Conservation (phyloP, 2,113 vertebrate species). For the Okapia johnstoni region DNA sequence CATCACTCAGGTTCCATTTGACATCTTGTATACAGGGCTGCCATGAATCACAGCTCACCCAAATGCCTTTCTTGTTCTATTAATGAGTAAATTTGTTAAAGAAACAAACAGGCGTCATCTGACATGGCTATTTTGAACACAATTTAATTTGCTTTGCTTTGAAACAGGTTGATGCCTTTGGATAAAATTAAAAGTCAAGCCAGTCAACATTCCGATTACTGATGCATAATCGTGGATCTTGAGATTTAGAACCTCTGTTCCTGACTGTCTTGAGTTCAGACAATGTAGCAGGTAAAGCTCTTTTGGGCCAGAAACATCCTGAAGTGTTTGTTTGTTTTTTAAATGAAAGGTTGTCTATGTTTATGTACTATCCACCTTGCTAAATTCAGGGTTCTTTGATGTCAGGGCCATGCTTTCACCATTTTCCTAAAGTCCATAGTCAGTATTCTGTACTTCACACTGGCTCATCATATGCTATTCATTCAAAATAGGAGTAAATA, state of each 20-base stretch:
- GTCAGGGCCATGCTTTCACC: neutral
- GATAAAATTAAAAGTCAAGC: slow-evolving; percentile 22
- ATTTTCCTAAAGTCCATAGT: neutral
- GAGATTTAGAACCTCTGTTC: neutral
- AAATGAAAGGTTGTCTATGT: neutral
- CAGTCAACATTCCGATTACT: neutral
- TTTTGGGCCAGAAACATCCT: neutral
- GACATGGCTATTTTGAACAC: neutral
- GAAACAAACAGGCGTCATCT: neutral
- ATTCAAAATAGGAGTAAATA: neutral
- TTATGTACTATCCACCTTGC: neutral
- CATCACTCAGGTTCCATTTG: neutral
- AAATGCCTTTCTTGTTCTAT: neutral
- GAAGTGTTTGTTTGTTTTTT: neutral
- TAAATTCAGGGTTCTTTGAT: neutral
- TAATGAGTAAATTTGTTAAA: neutral
- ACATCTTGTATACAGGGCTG: neutral
- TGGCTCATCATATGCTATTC: neutral
- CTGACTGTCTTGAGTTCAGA: neutral
- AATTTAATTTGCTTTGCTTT: neutral
- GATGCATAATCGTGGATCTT: neutral
- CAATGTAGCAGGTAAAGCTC: neutral
- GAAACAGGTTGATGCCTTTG: slow-evolving; percentile 5
- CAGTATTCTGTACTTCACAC: neutral
- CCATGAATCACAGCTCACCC: neutral